These are phyloP conservation scores for Corythornis madagascariensis DNA, from an alignment of 2,113 vertebrate genomes.

Conservation along the genomic window DNA sequence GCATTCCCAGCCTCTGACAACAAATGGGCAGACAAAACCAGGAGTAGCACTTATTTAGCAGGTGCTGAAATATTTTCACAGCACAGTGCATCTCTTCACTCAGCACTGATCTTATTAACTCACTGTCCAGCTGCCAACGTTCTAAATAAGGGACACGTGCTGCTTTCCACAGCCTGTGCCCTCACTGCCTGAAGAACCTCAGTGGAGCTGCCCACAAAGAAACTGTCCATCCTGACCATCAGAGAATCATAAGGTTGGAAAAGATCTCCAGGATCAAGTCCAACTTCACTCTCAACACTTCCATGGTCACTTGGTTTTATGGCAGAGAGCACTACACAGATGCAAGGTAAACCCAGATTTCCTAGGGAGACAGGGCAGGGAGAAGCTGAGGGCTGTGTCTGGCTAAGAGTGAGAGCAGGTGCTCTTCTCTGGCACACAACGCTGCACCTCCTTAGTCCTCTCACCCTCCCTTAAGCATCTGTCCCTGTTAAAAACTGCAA, in stretches of 20 bases:
- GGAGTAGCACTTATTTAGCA: conserved; percentile 13
- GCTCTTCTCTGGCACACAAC: neutral
- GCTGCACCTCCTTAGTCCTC: neutral
- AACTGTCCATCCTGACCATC: fast-evolving
- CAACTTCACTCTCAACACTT: no score
- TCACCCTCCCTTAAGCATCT: neutral
- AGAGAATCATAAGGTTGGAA: no score
- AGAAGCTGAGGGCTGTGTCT: neutral
- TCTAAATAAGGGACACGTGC: neutral
- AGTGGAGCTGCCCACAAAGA: fast-evolving
- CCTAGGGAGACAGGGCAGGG: neutral
- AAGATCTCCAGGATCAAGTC: no score
- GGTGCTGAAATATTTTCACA: neutral
- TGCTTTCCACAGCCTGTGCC: neutral
- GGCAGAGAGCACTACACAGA: neutral
- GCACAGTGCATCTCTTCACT: neutral
- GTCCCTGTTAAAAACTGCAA: neutral
- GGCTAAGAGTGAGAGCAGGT: neutral
- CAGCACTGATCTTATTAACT: conserved; percentile 14
- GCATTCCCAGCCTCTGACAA: neutral
- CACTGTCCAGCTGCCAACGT: neutral
- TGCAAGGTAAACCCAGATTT: neutral
- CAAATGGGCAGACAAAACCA: conserved; percentile 12
- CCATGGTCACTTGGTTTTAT: neutral
- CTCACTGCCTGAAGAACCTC: neutral